A percentile compares a stretch with the other conserved stretches of the same genome.
These are phyloP conservation scores for Pogoniulus pusillus DNA, from an alignment of 2,797 vertebrate genomes.

Conservation along the genomic window DNA sequence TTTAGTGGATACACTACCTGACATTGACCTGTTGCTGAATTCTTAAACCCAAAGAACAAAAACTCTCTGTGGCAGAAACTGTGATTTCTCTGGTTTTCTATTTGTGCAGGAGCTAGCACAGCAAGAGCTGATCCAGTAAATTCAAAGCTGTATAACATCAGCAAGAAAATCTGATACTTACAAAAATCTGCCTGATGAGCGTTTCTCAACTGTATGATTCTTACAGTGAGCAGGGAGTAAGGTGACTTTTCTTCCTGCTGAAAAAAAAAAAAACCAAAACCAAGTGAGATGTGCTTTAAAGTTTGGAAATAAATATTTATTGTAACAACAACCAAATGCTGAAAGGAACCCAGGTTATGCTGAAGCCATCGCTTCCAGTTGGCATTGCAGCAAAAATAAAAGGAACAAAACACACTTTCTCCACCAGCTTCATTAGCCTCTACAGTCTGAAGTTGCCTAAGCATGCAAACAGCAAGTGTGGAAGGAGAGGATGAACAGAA, in stretches of 20 bases:
- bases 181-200: slow-evolving; percentile 69
- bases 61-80: background rate
- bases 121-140: background rate
- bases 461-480: background rate
- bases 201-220: slow-evolving; percentile 74
- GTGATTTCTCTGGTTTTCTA: background rate
- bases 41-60: background rate
- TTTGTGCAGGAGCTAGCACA: background rate
- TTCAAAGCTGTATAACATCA: background rate
- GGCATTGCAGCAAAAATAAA: background rate
- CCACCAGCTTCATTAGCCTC: background rate
- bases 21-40: background rate
- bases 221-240: slow-evolving; percentile 78
- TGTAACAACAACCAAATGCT: background rate
- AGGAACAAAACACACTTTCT: background rate
- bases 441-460: background rate
- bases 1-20: background rate
- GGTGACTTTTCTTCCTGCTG: slow-evolving; percentile 40
- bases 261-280: too few relatives aligned
- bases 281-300: background rate
- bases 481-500: background rate
- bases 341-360: background rate
- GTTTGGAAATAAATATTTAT: background rate
- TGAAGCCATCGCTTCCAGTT: background rate
- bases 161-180: slow-evolving; percentile 66